Conservation (phyloP, 2,888 invertebrate genomes). For the Campopleginae sp. region DNA sequence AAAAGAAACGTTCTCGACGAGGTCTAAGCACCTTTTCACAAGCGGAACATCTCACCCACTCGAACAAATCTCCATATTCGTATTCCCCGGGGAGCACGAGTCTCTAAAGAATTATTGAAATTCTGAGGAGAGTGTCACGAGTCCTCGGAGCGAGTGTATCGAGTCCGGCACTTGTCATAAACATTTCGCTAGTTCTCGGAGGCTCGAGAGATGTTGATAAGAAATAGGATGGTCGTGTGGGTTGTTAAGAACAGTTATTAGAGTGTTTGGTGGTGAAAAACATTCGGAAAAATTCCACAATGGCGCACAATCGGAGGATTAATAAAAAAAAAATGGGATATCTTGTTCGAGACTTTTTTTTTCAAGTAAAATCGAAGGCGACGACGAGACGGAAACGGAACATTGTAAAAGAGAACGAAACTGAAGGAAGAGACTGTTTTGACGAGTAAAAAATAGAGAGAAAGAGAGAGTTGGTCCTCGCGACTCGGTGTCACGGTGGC, state of each 20-base stretch:
- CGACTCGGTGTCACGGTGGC: constrained; percentile 62
- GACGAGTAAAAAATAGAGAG: constrained; percentile 6
- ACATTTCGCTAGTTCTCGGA: neutral
- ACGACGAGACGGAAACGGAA: neutral
- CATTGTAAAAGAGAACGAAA: neutral
- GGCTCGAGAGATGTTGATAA: too few species aligned
- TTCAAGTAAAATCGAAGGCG: neutral
- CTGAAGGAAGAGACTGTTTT: constrained; percentile 11
- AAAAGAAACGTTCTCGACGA: neutral
- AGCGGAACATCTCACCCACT: neutral
- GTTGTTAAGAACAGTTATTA: neutral
- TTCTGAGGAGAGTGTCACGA: neutral
- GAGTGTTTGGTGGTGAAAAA: neutral
- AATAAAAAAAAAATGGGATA: neutral
- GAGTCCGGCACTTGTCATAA: neutral
- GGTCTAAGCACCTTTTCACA: neutral
- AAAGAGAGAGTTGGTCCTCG: constrained; percentile 40
- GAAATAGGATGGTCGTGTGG: too few species aligned
- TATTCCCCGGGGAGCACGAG: neutral
- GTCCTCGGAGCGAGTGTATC: neutral
- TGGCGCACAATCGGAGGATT: neutral
- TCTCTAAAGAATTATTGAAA: neutral
- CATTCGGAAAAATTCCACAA: neutral
- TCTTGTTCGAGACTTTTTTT: neutral
- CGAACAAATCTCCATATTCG: neutral